phyloP scores from a whole-genome alignment of 2,113 vertebrate species.

The Arothron firmamentum region DNA sequence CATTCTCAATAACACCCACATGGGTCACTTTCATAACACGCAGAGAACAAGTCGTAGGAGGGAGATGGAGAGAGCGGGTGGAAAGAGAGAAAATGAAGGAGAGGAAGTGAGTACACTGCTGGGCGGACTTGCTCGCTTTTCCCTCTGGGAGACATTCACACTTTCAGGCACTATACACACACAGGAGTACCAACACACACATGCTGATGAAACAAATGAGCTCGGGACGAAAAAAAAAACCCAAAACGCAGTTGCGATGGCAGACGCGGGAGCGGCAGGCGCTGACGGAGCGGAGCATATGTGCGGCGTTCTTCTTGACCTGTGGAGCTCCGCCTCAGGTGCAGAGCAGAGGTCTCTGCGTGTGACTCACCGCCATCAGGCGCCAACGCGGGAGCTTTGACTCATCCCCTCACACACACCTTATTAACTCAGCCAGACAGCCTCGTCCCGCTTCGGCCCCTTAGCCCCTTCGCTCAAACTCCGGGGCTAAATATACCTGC shows the following conservation, averaged over 20 bases:
- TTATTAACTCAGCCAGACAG: constrained; percentile 61
- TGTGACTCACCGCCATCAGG: constrained; percentile 37
- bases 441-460: constrained; percentile 62
- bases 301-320: constrained; percentile 16
- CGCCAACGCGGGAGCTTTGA: constrained; percentile 16
- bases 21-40: constrained; percentile 76
- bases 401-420: constrained; percentile 35
- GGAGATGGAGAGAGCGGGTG: constrained; percentile 57
- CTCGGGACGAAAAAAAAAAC: constrained; percentile 1
- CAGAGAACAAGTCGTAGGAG: constrained; percentile 71
- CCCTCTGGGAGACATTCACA: constrained; percentile 49
- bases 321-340: constrained; percentile 50
- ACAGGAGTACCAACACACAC: constrained; percentile 13
- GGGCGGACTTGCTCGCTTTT: constrained; percentile 56
- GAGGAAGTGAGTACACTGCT: constrained; percentile 64
- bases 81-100: constrained; percentile 21
- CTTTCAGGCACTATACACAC: constrained; percentile 34
- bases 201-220: constrained; percentile 36
- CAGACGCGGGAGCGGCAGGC: constrained; percentile 12
- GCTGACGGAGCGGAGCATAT: constrained; percentile 22
- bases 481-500: constrained; percentile 72
- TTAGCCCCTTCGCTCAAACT: no score
- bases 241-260: no score
- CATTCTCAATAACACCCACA: constrained; percentile 74
- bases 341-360: constrained; percentile 50